Conservation (phyloP, 30 jellyfish, hydroid and myxozoan genomes). For the Morbakka virulenta region DNA sequence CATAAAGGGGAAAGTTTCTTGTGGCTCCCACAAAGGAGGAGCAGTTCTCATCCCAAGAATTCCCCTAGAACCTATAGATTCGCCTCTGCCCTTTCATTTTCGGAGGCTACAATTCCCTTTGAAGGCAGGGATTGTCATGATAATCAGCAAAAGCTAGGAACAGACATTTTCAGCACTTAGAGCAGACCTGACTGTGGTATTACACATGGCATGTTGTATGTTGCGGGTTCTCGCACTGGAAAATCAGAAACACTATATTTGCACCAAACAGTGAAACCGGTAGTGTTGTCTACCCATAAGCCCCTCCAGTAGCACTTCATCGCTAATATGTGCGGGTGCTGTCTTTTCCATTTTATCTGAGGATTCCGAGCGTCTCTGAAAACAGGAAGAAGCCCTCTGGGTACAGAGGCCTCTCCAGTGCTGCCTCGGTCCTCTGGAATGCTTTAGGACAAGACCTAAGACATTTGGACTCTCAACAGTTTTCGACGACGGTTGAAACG, state of each 20-base stretch:
- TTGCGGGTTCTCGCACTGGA: slow-evolving; percentile 25
- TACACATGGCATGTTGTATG: slow-evolving; percentile 36
- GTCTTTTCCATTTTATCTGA: no score
- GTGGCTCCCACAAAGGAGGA: slow-evolving; percentile 13
- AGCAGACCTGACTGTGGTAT: slow-evolving; percentile 2
- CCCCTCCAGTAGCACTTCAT: no score
- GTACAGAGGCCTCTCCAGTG: no score
- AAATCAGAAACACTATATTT: not conserved
- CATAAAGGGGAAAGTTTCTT: slow-evolving; percentile 9
- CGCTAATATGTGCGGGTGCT: no score
- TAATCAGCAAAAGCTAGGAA: slow-evolving; percentile 24
- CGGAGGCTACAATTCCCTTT: slow-evolving; percentile 15
- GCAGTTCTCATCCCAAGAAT: slow-evolving; percentile 34
- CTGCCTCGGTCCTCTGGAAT: no score
- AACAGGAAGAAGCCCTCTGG: no score
- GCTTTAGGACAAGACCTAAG: no score
- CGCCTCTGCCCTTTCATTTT: slow-evolving; percentile 23
- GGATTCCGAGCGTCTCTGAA: no score
- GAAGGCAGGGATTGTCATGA: slow-evolving; percentile 5
- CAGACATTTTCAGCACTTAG: not conserved
- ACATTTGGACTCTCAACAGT: no score
- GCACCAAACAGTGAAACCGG: not conserved
- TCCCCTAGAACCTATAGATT: slow-evolving; percentile 35
- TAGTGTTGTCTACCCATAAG: not conserved
- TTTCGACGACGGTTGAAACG: no score